These are phyloP conservation scores for Adineta ricciae DNA, from an alignment of 2,888 invertebrate genomes.

Conservation along the genomic window DNA sequence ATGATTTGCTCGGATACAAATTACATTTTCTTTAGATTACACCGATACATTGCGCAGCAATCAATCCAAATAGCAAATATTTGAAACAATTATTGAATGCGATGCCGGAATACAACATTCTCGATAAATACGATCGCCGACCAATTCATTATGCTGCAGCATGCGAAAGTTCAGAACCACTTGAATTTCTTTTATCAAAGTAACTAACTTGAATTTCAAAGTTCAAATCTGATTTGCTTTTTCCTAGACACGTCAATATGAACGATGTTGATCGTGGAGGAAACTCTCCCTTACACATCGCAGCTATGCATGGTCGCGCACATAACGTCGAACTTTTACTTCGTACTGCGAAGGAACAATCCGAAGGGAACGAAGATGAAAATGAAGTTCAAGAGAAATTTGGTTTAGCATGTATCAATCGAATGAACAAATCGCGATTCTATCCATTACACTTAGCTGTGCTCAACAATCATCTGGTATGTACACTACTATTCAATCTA, in stretches of 20 bases:
- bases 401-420: conserved; percentile 48
- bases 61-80: conserved; percentile 53
- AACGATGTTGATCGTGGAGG: conserved; percentile 42
- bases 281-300: conserved; percentile 32
- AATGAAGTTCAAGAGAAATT: conserved; percentile 37
- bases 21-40: conserved; percentile 45
- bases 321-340: conserved; percentile 30
- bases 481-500: too few relatives aligned
- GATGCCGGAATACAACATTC: conserved; percentile 51
- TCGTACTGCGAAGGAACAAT: conserved; percentile 36
- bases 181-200: conserved; percentile 47
- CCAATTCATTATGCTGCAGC: conserved; percentile 55
- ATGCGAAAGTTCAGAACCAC: conserved; percentile 51
- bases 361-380: conserved; percentile 34
- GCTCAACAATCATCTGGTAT: conserved; percentile 27
- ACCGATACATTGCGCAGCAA: conserved; percentile 54
- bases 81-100: conserved; percentile 48
- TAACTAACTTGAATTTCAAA: conserved; percentile 35
- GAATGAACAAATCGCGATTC: conserved; percentile 44
- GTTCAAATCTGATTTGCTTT: not conserved
- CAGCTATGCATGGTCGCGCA: conserved; percentile 12
- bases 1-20: not conserved
- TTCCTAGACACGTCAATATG: conserved; percentile 43
- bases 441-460: conserved; percentile 51
- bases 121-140: conserved; percentile 49